Conservation (phyloP, 2,888 invertebrate genomes). For the Nebria brevicollis region DNA sequence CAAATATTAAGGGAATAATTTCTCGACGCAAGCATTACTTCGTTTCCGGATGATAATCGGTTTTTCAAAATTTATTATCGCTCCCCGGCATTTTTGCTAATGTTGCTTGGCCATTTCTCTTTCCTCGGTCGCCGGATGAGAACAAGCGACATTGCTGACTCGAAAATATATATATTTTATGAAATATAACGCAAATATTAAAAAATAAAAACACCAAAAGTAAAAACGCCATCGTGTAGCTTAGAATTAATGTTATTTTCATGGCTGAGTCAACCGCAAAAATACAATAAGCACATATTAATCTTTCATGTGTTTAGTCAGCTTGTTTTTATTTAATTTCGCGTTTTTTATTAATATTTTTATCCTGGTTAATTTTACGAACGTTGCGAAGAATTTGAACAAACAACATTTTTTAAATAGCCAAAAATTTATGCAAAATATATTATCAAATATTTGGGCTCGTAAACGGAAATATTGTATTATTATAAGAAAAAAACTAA, state of each 20-base stretch:
- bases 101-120: slow-evolving; percentile 32
- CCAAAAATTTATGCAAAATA: too few species aligned
- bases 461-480: too few species aligned
- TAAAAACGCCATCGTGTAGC: background rate
- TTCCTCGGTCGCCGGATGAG: background rate
- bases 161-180: slow-evolving; percentile 5
- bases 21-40: slow-evolving; percentile 34
- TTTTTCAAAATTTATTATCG: slow-evolving; percentile 37
- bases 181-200: slow-evolving; percentile 2
- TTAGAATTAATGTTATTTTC: background rate
- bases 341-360: too few species aligned
- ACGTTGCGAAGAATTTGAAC: too few species aligned
- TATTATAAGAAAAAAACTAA: too few species aligned
- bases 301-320: background rate
- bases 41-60: slow-evolving; percentile 44
- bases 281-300: background rate
- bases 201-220: background rate
- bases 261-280: background rate
- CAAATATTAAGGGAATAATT: slow-evolving; percentile 44
- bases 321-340: too few species aligned
- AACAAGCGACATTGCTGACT: slow-evolving; percentile 7
- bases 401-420: too few species aligned
- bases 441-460: too few species aligned
- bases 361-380: too few species aligned
- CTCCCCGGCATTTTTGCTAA: slow-evolving; percentile 33